phyloP scores from a whole-genome alignment of 2,797 vertebrate genomes.

The Merluccius polli region DNA sequence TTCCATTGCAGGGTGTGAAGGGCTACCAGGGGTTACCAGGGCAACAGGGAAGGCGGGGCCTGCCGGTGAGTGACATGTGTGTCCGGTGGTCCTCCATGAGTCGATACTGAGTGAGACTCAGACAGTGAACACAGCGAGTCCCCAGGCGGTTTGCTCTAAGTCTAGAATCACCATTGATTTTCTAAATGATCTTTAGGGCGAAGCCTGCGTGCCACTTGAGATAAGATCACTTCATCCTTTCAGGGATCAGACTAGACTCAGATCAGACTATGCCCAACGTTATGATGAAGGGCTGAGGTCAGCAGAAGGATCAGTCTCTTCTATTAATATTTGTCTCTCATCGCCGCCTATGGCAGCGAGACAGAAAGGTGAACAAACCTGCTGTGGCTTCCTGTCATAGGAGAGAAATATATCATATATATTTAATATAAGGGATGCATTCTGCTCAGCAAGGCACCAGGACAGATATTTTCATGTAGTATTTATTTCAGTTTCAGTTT shows the following conservation, averaged over 20 bases:
- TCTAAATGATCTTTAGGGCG: not conserved
- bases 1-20: slow-evolving; percentile 78
- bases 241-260: not conserved
- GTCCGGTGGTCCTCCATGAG: not conserved
- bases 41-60: slow-evolving; percentile 67
- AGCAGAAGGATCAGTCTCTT: not conserved
- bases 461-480: not conserved
- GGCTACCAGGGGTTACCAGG: slow-evolving; percentile 79
- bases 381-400: not conserved
- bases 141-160: not conserved
- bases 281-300: not conserved
- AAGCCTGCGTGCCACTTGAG: not conserved
- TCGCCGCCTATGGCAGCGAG: not conserved
- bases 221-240: not conserved
- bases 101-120: not conserved
- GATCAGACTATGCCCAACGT: not conserved
- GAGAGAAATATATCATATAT: no score
- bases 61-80: slow-evolving; percentile 70
- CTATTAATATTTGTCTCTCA: not conserved
- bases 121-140: not conserved
- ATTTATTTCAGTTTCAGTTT: no score
- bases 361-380: not conserved
- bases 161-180: not conserved
- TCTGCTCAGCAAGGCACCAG: no score
- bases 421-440: no score